Percentiles rank a stretch among this genome's conserved stretches.
Evolutionary conservation across 2,797 vertebrate genomes (phyloP).

Genomic region (Siniperca undulata): DNA sequence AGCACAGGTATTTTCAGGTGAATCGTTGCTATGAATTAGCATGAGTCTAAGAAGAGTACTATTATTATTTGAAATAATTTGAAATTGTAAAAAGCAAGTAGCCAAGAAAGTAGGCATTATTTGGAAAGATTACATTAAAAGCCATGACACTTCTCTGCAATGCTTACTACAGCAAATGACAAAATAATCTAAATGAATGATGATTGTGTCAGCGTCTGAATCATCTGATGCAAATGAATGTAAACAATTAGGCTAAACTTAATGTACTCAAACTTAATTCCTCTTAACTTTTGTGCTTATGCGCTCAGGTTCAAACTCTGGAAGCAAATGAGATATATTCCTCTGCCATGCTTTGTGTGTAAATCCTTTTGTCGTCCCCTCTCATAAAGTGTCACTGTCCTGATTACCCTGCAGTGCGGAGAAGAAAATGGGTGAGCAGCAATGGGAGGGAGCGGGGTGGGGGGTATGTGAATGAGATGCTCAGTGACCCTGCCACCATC

Average conservation of each 20-base stretch:
- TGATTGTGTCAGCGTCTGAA: conserved; percentile 47
- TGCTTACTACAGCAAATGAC: conserved; percentile 32
- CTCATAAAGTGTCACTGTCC: conserved; percentile 83
- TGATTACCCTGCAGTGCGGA: conserved; percentile 85
- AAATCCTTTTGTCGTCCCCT: conserved; percentile 82
- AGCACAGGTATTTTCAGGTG: conserved; percentile 6
- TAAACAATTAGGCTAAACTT: conserved; percentile 73
- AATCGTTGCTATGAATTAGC: neutral
- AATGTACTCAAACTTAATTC: conserved; percentile 68
- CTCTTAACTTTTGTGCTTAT: conserved; percentile 70
- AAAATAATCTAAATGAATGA: conserved; percentile 42
- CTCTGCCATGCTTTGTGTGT: conserved; percentile 76
- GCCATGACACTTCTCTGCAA: conserved; percentile 47
- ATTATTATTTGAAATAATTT: conserved; percentile 6
- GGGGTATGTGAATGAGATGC: conserved; percentile 79
- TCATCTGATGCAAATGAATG: conserved; percentile 73
- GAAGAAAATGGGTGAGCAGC: conserved; percentile 73
- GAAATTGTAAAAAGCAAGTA: neutral
- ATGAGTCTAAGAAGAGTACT: neutral
- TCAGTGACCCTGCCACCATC: conserved; percentile 85
- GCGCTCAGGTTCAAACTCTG: conserved; percentile 73
- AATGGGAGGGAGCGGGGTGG: conserved; percentile 56
- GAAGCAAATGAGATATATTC: conserved; percentile 78
- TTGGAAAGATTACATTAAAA: conserved; percentile 59
- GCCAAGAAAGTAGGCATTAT: conserved; percentile 17